phyloP scores from a whole-genome alignment of 2,888 invertebrate genomes.

The Herminia tarsipennalis region DNA sequence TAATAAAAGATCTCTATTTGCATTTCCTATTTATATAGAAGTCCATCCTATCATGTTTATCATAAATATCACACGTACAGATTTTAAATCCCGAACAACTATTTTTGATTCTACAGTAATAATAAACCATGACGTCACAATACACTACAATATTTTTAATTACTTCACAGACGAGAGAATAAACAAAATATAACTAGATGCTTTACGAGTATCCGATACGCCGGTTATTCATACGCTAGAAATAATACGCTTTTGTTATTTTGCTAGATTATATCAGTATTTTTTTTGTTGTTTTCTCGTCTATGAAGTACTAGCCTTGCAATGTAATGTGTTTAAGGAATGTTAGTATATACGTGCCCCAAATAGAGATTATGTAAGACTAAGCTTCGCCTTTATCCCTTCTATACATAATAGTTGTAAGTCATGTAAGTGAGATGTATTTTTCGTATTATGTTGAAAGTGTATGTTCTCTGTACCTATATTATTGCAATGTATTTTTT shows the following conservation, averaged over 20 bases:
- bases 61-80: no score
- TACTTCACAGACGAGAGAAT: not conserved
- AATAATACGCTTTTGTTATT: not conserved
- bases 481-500: constrained; percentile 69
- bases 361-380: constrained; percentile 58
- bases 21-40: no score
- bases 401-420: constrained; percentile 65
- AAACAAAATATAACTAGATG: not conserved
- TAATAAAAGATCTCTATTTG: no score
- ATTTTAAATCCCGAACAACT: not conserved
- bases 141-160: no score
- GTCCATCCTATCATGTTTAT: no score
- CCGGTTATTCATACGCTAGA: constrained; percentile 19
- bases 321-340: constrained; percentile 27
- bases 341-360: constrained; percentile 51
- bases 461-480: constrained; percentile 51
- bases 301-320: constrained; percentile 13
- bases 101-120: constrained; percentile 3
- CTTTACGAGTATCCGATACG: constrained; percentile 1
- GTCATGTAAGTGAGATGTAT: constrained; percentile 61
- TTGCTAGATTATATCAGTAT: not conserved
- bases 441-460: constrained; percentile 57
- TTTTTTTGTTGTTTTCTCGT: not conserved
- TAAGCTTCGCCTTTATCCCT: constrained; percentile 70
- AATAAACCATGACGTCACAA: not conserved